Percentiles rank a stretch among this genome's conserved stretches.
These are phyloP conservation scores for Tetropium fuscum DNA, from an alignment of 2,888 invertebrate genomes.

Conservation along the genomic window DNA sequence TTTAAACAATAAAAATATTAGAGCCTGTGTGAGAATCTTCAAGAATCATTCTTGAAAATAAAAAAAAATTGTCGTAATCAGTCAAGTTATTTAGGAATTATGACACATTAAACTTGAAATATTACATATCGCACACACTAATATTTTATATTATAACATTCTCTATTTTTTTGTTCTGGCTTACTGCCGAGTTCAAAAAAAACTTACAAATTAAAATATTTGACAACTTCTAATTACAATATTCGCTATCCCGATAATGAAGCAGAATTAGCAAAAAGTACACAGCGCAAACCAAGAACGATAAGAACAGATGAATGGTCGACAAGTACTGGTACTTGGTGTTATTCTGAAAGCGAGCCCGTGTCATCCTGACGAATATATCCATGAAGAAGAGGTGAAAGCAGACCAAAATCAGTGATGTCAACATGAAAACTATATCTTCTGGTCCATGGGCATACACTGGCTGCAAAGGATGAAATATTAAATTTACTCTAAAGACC, in stretches of 20 bases:
- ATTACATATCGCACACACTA: too few species aligned
- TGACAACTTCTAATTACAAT: not conserved
- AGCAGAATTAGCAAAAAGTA: constrained; percentile 12
- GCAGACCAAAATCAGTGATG: constrained; percentile 11
- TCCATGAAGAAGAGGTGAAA: constrained; percentile 26
- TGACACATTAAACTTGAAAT: too few species aligned
- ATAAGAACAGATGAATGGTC: constrained; percentile 1
- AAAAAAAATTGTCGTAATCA: too few species aligned
- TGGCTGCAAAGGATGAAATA: too few species aligned
- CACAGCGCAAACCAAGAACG: not conserved
- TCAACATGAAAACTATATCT: constrained; percentile 20
- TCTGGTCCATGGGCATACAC: not conserved
- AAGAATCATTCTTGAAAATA: too few species aligned
- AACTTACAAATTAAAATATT: too few species aligned
- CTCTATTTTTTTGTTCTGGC: too few species aligned
- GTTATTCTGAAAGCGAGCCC: constrained; percentile 16
- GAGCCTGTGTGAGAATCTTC: too few species aligned
- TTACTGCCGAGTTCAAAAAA: too few species aligned
- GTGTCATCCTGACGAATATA: constrained; percentile 15
- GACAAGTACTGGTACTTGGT: constrained; percentile 5
- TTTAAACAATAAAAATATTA: too few species aligned
- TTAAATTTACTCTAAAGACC: too few species aligned
- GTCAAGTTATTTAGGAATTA: too few species aligned
- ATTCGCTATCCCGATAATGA: constrained; percentile 8
- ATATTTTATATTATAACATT: not conserved